phyloP scores from a whole-genome alignment of 2,797 vertebrate species.

The Craterocephalus amniculus region DNA sequence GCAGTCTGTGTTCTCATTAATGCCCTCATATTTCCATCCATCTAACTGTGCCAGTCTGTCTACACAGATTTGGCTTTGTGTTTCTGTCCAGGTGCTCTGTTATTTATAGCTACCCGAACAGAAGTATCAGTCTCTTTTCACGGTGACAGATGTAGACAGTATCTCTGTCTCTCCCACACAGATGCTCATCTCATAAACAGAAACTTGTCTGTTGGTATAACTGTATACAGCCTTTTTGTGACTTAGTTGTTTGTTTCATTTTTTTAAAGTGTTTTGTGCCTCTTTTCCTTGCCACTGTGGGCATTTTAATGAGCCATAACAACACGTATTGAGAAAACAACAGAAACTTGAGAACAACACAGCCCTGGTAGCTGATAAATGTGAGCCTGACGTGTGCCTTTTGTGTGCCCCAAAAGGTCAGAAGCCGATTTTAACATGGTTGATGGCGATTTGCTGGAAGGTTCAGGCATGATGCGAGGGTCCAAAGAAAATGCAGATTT shows the following conservation, averaged over 20 bases:
- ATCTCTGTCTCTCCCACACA: constrained; percentile 5
- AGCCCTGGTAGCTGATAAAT: background rate
- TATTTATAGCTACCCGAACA: constrained; percentile 65
- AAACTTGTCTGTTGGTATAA: constrained; percentile 17
- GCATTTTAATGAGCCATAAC: background rate
- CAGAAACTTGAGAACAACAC: background rate
- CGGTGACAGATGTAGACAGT: constrained; percentile 52
- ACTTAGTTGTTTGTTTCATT: too few species aligned
- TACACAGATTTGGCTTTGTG: constrained; percentile 50
- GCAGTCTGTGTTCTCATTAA: constrained; percentile 61
- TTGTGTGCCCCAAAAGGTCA: background rate
- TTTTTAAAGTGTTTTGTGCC: background rate
- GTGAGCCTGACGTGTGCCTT: background rate
- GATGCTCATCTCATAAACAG: constrained; percentile 1
- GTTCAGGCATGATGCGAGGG: background rate
- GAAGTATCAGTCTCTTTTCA: constrained; percentile 36
- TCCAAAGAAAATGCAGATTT: background rate
- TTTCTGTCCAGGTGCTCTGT: constrained; percentile 62
- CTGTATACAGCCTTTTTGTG: too few species aligned
- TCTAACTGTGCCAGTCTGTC: constrained; percentile 61
- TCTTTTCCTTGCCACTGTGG: background rate
- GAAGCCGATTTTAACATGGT: background rate
- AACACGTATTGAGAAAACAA: background rate
- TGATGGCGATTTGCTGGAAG: background rate
- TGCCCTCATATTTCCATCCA: constrained; percentile 54